Conservation (phyloP, 2,888 invertebrate genomes). For the Melanostoma mellinum region DNA sequence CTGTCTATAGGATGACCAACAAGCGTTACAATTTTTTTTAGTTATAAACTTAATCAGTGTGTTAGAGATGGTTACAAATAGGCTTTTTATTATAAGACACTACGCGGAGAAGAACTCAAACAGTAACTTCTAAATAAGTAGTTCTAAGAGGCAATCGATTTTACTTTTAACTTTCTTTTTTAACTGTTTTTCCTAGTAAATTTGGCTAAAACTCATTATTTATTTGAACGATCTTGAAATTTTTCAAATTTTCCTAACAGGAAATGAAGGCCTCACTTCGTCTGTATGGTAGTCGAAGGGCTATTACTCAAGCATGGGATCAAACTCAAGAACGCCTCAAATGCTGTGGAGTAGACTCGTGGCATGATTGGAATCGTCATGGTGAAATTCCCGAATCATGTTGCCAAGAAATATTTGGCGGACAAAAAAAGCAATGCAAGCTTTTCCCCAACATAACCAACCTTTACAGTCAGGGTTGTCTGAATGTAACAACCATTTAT, state of each 20-base stretch:
- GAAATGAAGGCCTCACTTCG: slow-evolving; percentile 90
- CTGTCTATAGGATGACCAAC: too few species aligned
- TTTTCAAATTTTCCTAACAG: slow-evolving; percentile 68
- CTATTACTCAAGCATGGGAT: slow-evolving; percentile 93
- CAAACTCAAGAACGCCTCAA: slow-evolving; percentile 91
- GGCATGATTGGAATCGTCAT: slow-evolving; percentile 90
- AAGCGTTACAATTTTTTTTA: too few species aligned
- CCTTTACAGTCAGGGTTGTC: slow-evolving; percentile 88
- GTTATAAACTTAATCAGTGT: too few species aligned
- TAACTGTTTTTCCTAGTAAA: too few species aligned
- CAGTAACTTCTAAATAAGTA: too few species aligned
- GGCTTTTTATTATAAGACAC: too few species aligned
- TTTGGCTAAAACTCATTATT: too few species aligned
- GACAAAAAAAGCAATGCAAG: slow-evolving; percentile 81
- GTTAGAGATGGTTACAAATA: too few species aligned
- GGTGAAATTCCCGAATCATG: slow-evolving; percentile 89
- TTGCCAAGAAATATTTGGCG: slow-evolving; percentile 86
- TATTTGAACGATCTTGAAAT: too few species aligned
- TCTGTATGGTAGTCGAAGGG: slow-evolving; percentile 87
- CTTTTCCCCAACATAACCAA: slow-evolving; percentile 80
- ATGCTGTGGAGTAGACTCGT: slow-evolving; percentile 92
- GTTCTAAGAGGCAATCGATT: too few species aligned
- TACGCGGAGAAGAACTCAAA: too few species aligned
- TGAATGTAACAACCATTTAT: slow-evolving; percentile 87
- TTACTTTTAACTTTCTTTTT: too few species aligned